Evolutionary conservation across 2,888 invertebrate genomes (phyloP).

Genomic region (Cephus sareptanus): DNA sequence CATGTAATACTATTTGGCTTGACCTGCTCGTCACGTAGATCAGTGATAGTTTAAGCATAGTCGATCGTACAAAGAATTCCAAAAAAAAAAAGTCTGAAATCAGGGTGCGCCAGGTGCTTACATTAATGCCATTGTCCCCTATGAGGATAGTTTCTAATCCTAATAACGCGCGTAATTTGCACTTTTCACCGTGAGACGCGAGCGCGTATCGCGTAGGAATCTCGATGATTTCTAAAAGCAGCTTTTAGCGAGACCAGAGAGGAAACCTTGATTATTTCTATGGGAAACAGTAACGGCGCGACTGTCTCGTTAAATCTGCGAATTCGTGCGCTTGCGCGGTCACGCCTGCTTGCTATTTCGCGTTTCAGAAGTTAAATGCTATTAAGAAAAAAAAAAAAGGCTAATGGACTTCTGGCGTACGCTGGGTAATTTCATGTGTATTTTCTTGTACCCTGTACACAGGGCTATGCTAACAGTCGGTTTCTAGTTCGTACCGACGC

Average conservation of each 20-base stretch:
- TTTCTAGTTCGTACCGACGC: neutral
- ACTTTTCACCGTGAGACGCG: neutral
- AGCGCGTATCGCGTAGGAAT: neutral
- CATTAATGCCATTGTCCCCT: neutral
- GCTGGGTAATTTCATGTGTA: neutral
- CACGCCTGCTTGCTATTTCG: neutral
- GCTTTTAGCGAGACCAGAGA: neutral
- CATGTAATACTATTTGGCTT: slow-evolving; percentile 5
- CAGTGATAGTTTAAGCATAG: neutral
- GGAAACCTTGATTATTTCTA: neutral
- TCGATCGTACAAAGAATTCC: slow-evolving; percentile 9
- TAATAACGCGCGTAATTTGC: neutral
- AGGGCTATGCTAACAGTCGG: neutral
- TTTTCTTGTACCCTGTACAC: neutral
- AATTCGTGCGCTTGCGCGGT: neutral
- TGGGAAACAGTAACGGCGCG: neutral
- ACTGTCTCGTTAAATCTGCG: neutral
- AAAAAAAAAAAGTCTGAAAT: slow-evolving; percentile 29
- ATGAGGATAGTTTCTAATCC: neutral
- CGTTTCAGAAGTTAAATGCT: neutral
- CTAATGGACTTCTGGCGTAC: neutral
- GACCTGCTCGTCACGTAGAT: slow-evolving; percentile 27
- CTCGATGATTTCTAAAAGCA: neutral
- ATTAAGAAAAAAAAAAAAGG: neutral
- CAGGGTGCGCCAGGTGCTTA: slow-evolving; percentile 17